Conservation (phyloP, 2,113 vertebrate genomes). For the Alectura lathami region DNA sequence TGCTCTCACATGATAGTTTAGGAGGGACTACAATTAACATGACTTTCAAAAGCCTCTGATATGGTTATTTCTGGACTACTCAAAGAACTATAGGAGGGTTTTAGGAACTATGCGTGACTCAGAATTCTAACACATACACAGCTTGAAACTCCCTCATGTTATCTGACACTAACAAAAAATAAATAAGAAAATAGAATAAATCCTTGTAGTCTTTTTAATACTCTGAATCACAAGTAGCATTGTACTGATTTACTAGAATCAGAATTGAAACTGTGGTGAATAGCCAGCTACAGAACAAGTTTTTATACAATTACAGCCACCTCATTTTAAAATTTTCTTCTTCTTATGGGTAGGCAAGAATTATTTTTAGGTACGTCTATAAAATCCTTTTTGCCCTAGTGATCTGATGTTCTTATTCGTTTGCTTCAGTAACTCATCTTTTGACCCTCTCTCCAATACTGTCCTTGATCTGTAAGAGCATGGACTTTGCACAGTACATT, state of each 20-base stretch:
- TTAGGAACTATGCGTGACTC: background rate
- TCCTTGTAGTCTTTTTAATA: background rate
- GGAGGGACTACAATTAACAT: constrained; percentile 32
- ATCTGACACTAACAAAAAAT: background rate
- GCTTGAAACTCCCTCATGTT: background rate
- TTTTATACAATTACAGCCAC: background rate
- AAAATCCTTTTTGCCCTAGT: background rate
- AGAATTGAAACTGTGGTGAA: background rate
- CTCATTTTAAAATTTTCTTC: background rate
- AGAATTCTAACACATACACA: background rate
- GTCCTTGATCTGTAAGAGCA: background rate
- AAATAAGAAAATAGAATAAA: too few relatives aligned
- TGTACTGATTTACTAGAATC: background rate
- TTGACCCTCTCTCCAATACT: background rate
- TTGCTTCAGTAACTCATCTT: background rate
- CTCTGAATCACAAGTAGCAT: background rate
- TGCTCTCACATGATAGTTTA: constrained; percentile 36
- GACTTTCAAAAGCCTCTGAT: constrained; percentile 59
- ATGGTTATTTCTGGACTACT: constrained; percentile 36
- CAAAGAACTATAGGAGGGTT: constrained; percentile 4
- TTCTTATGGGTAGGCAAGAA: background rate
- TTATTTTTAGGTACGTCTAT: background rate
- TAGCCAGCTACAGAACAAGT: background rate
- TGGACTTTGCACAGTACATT: background rate
- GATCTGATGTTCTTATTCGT: background rate